Evolutionary conservation across 2,888 invertebrate genomes (phyloP).

Genomic region (Hermaeophaga mercurialis): DNA sequence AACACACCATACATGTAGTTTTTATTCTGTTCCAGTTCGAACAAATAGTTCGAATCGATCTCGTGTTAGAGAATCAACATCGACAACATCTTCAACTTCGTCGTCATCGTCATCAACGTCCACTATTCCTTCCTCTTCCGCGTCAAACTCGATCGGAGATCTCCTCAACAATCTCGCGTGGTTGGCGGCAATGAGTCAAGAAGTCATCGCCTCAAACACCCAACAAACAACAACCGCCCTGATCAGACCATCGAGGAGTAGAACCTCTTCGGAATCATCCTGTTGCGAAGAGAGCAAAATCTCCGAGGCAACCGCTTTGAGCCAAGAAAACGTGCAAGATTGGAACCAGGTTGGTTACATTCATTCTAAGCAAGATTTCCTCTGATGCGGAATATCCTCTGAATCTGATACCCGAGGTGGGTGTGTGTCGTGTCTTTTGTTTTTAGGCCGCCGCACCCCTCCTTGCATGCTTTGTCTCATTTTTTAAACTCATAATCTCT

Average conservation of each 20-base stretch:
- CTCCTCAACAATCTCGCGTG: constrained; percentile 40
- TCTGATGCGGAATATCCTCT: constrained; percentile 43
- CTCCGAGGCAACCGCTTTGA: constrained; percentile 41
- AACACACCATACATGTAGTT: neutral
- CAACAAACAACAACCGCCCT: constrained; percentile 34
- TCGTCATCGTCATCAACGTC: constrained; percentile 27
- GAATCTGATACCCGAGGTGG: constrained; percentile 42
- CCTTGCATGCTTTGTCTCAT: constrained; percentile 29
- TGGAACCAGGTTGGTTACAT: constrained; percentile 51
- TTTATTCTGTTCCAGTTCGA: constrained; percentile 37
- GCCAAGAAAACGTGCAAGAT: constrained; percentile 40
- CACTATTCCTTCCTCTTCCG: constrained; percentile 26
- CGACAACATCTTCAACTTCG: constrained; percentile 28
- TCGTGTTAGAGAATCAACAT: constrained; percentile 24
- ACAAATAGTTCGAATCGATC: constrained; percentile 28
- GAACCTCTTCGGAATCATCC: constrained; percentile 46
- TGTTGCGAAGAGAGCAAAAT: constrained; percentile 47
- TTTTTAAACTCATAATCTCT: constrained; percentile 3
- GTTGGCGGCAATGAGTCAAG: constrained; percentile 38
- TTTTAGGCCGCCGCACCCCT: constrained; percentile 37
- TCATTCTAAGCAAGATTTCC: constrained; percentile 44
- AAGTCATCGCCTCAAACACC: constrained; percentile 28
- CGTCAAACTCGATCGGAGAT: constrained; percentile 34
- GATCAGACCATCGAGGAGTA: constrained; percentile 38
- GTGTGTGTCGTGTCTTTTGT: constrained; percentile 40